A percentile compares a stretch with the other conserved stretches of the same genome.
Evolutionary conservation across 2,113 vertebrate genomes (phyloP).

Genomic region (Crotophaga sulcirostris): DNA sequence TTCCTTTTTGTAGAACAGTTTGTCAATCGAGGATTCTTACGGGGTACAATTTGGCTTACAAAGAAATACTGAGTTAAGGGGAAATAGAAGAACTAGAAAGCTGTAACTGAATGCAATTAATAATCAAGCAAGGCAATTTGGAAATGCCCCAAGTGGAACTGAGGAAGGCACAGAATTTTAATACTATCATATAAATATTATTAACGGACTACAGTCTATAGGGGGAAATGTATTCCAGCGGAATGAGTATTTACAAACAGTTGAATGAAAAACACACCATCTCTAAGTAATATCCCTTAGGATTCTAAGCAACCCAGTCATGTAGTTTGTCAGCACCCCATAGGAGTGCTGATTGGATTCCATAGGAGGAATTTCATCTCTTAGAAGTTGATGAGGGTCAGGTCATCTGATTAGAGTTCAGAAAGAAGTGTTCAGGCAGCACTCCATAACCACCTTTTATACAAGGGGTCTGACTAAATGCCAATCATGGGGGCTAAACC

Average conservation of each 20-base stretch:
- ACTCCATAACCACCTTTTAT: not conserved
- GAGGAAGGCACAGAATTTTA: not conserved
- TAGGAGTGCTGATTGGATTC: too few relatives aligned
- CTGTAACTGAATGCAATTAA: not conserved
- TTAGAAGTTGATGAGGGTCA: not conserved
- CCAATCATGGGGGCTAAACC: not conserved
- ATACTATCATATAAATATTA: not conserved
- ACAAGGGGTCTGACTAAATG: not conserved
- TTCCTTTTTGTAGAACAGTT: not conserved
- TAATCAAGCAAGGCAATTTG: not conserved
- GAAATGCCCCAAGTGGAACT: not conserved
- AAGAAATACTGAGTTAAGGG: not conserved
- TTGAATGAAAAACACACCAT: not conserved
- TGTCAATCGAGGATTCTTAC: not conserved
- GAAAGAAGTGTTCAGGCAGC: not conserved
- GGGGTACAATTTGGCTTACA: not conserved
- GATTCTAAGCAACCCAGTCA: not conserved
- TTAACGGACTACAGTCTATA: not conserved
- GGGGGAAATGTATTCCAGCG: not conserved
- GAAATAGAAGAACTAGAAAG: not conserved
- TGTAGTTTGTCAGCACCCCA: not conserved
- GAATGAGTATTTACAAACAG: not conserved
- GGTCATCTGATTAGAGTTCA: not conserved
- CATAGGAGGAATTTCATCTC: not conserved
- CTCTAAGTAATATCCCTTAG: not conserved